A percentile compares a stretch with the other conserved stretches of the same genome.
phyloP scores from a whole-genome alignment of 2,797 vertebrate species.

The Odontamblyopus rebecca region DNA sequence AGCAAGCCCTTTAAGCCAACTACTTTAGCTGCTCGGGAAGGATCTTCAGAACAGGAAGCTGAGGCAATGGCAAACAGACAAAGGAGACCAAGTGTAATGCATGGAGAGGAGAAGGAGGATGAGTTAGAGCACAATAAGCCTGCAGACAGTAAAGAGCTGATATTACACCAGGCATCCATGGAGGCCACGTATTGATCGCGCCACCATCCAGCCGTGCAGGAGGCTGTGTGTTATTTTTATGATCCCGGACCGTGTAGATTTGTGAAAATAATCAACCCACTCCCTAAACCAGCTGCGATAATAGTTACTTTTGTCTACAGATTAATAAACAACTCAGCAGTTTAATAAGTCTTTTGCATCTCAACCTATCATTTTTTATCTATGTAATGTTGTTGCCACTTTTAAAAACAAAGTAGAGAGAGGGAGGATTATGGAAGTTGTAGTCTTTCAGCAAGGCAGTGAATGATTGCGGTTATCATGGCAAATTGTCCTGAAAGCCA shows the following conservation, averaged over 20 bases:
- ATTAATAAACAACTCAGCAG: conserved; percentile 36
- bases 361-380: conserved; percentile 2
- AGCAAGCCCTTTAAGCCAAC: conserved; percentile 22
- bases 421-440: conserved; percentile 47
- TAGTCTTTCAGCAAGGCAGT: conserved; percentile 80
- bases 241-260: conserved; percentile 55
- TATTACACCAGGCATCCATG: conserved; percentile 75
- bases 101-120: conserved; percentile 64
- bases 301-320: conserved; percentile 38
- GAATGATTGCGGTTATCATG: conserved; percentile 91
- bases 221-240: conserved; percentile 59
- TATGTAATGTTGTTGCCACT: neutral
- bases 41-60: conserved; percentile 31
- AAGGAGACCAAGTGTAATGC: conserved; percentile 43
- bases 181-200: conserved; percentile 76
- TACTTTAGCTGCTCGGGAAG: conserved; percentile 17
- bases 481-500: conserved; percentile 92
- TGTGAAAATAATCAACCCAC: conserved; percentile 67
- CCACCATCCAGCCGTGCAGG: conserved; percentile 21
- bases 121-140: conserved; percentile 80
- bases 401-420: conserved; percentile 11
- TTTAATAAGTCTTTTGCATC: conserved; percentile 7
- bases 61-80: conserved; percentile 41
- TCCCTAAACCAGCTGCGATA: conserved; percentile 36
- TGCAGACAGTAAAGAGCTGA: conserved; percentile 75